Conservation (phyloP, 2,797 vertebrate species). For the Rhyacichthys aspro region DNA sequence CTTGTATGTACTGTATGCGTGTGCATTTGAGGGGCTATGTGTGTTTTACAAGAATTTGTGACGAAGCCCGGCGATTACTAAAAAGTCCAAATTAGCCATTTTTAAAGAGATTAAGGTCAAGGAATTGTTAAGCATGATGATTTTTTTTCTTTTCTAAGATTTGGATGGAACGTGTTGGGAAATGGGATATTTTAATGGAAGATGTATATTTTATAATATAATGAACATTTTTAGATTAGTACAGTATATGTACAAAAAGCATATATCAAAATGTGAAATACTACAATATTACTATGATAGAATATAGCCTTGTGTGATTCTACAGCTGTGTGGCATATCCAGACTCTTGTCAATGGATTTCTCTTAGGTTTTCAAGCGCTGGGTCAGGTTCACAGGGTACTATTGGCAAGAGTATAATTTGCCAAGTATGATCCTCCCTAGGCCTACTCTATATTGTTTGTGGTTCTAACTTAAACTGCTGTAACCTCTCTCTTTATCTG, state of each 20-base stretch:
- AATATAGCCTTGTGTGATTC: constrained; percentile 75
- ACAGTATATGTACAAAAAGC: constrained; percentile 72
- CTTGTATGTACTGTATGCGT: constrained; percentile 22
- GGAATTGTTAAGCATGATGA: constrained; percentile 65
- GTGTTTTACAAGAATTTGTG: constrained; percentile 17
- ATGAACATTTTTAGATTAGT: constrained; percentile 84
- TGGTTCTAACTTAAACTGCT: constrained; percentile 69
- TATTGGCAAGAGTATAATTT: constrained; percentile 63
- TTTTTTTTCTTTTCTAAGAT: constrained; percentile 53
- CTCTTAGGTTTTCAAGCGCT: constrained; percentile 61
- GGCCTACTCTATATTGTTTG: constrained; percentile 65
- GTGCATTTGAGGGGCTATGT: constrained; percentile 40
- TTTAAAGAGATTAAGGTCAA: constrained; percentile 33
- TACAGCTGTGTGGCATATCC: constrained; percentile 74
- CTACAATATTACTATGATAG: constrained; percentile 74
- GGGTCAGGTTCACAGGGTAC: constrained; percentile 80
- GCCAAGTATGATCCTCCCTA: constrained; percentile 67
- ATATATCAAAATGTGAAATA: constrained; percentile 79
- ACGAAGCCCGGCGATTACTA: constrained; percentile 38
- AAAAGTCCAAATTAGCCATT: constrained; percentile 61
- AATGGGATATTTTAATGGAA: constrained; percentile 81
- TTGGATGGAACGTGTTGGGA: constrained; percentile 62
- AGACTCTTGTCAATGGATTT: constrained; percentile 65
- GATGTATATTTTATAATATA: constrained; percentile 86
- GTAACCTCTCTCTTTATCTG: constrained; percentile 44